A percentile compares a stretch with the other conserved stretches of the same genome.
Conservation (phyloP, 1,140 invertebrate species). For the Diabrotica undecimpunctata region DNA sequence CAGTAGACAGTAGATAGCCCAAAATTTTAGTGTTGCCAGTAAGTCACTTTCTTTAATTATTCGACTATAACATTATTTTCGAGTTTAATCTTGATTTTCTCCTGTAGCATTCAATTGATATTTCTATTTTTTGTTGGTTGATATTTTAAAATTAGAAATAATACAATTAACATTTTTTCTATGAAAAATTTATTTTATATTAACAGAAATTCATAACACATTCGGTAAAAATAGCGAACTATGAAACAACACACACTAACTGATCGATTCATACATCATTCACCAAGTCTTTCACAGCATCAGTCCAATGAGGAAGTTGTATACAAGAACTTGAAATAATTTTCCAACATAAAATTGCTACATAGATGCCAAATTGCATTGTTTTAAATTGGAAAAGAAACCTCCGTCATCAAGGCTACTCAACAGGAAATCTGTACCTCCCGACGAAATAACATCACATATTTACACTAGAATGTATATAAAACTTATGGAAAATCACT, state of each 20-base stretch:
- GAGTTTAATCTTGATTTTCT: no score
- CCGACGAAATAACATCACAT: constrained; percentile 10
- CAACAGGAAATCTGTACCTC: neutral
- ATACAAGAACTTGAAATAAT: neutral
- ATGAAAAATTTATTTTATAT: constrained; percentile 25
- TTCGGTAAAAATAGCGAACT: constrained; percentile 12
- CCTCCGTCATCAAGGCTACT: neutral
- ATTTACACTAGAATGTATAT: constrained; percentile 21
- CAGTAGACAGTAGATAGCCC: no score
- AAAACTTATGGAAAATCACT: neutral
- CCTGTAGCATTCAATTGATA: no score
- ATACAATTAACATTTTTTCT: constrained; percentile 10
- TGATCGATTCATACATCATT: constrained; percentile 7
- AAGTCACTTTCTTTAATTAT: no score
- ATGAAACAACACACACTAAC: constrained; percentile 16
- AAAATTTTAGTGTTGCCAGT: no score
- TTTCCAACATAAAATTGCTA: constrained; percentile 20
- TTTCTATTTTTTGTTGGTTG: no score
- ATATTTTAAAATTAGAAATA: constrained; percentile 3
- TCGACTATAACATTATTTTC: no score
- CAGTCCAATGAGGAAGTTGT: constrained; percentile 9
- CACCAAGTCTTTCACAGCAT: neutral
- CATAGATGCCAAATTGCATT: constrained; percentile 17
- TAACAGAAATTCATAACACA: constrained; percentile 23
- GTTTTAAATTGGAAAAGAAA: constrained; percentile 15